Percentiles rank a stretch among this genome's conserved stretches.
Evolutionary conservation across 2,888 invertebrate species (phyloP).

Genomic region (Brenthis hecate): DNA sequence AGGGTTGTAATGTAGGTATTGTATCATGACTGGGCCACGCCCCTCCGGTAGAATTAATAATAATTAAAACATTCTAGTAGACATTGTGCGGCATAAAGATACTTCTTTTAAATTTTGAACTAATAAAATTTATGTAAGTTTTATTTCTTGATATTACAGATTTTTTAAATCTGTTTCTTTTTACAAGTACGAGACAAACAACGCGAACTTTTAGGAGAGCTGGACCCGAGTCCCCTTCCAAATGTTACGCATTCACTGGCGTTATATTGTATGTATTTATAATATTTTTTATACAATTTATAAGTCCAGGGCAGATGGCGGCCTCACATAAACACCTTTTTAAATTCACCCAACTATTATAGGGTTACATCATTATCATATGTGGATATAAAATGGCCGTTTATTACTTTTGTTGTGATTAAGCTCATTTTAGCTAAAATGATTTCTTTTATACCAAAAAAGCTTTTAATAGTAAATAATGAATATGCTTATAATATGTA

Average conservation of each 20-base stretch:
- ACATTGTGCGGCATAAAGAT: too few species aligned
- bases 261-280: constrained; percentile 57
- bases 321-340: constrained; percentile 76
- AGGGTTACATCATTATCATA: constrained; percentile 76
- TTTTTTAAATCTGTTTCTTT: neutral
- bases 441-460: neutral
- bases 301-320: constrained; percentile 78
- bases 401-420: constrained; percentile 17
- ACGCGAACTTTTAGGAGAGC: constrained; percentile 24
- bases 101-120: too few species aligned
- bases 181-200: constrained; percentile 20
- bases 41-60: constrained; percentile 14
- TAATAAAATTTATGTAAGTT: too few species aligned
- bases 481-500: neutral
- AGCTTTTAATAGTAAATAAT: too few species aligned
- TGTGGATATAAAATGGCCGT: constrained; percentile 47
- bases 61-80: neutral
- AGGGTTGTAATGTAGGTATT: constrained; percentile 39
- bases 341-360: constrained; percentile 71
- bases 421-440: neutral
- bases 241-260: constrained; percentile 47
- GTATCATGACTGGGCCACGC: constrained; percentile 35
- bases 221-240: constrained; percentile 26
- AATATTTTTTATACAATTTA: constrained; percentile 77
- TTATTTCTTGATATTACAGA: neutral